Base-by-base conservation (phyloP, 1,140 invertebrate species). In the Procambarus virginalis region DNA sequence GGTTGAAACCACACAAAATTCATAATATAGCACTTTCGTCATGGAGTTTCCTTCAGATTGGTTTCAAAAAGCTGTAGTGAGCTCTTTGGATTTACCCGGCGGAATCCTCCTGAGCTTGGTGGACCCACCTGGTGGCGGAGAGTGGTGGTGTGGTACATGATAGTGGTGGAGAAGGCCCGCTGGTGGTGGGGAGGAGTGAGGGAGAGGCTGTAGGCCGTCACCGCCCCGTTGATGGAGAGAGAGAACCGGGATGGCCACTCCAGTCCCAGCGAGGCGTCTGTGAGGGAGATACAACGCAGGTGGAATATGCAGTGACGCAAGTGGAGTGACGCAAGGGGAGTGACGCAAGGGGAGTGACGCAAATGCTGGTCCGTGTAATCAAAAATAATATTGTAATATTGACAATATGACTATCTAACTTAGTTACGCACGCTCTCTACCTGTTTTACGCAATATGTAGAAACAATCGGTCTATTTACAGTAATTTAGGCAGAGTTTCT, bases 121-220 rank as follows among this genome's bases (percentile, higher is more conserved):
- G 34, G 34, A 34, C 34, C 45, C 34, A 88, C 86, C 86, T 88
- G 86, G 64, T 88, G 86, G 6, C 22, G 77, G 6, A 88, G 86
- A n/a, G 60, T 88, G 8, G 8, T 12, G 78, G 79, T 17, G 78
- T 81, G 60, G 86, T 64, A 88, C n/a, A 88, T 79, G 6, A 78
- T 88, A 78, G 86, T 88, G 78, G 77, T 58, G 60, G 58, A 2
- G 34, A 81, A 58, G 48, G 86, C 46, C 12, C 3, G 46, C 49
- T 73, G 75, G n/a, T 79, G 48, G n/a, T 78, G 84, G 4, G 60
- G 86, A 45, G 55, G 86, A 5, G 78, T 88, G 78, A 88, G 77
- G 78, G 86, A 81, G 78, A 88, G 78, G n/a, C 78, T 49, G 60
- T 88, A 88, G 78, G 78, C 86, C 2, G 78, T 88, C 55, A 88